phyloP scores from a whole-genome alignment of 2,888 invertebrate genomes.

The Ditylenchus weischeri region DNA sequence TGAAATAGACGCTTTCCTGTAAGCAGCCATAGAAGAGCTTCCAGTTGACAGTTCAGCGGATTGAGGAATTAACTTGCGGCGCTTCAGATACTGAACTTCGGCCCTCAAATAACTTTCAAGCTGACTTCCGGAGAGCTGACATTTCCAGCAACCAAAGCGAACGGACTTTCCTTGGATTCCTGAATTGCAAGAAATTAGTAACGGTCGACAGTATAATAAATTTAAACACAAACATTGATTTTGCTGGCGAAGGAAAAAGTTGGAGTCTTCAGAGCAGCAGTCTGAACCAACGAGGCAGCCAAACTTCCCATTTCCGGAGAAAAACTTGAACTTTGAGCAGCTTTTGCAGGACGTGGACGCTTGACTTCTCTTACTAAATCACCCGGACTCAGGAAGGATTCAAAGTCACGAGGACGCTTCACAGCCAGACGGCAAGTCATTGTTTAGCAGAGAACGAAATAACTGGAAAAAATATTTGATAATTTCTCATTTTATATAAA shows the following conservation, averaged over 20 bases:
- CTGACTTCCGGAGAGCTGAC: slow-evolving; percentile 44
- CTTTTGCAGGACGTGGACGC: slow-evolving; percentile 39
- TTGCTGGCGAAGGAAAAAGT: too few relatives aligned
- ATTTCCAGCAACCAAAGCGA: slow-evolving; percentile 35
- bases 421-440: slow-evolving; percentile 59
- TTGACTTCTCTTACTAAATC: slow-evolving; percentile 44
- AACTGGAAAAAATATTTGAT: too few relatives aligned
- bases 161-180: slow-evolving; percentile 25
- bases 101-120: slow-evolving; percentile 51
- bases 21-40: slow-evolving; percentile 8
- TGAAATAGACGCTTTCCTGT: slow-evolving; percentile 31
- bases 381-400: slow-evolving; percentile 36
- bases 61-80: slow-evolving; percentile 43
- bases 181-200: too few relatives aligned
- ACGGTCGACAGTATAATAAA: too few relatives aligned
- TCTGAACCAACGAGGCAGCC: slow-evolving; percentile 43
- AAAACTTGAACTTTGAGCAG: slow-evolving; percentile 53
- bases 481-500: too few relatives aligned
- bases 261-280: slow-evolving; percentile 15
- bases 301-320: slow-evolving; percentile 54
- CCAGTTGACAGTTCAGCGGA: background rate
- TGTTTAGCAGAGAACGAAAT: too few relatives aligned
- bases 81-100: slow-evolving; percentile 46
- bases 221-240: too few relatives aligned
- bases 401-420: slow-evolving; percentile 55